Evolutionary conservation across 2,888 invertebrate species (phyloP).

Genomic region (Hetaerina titia): DNA sequence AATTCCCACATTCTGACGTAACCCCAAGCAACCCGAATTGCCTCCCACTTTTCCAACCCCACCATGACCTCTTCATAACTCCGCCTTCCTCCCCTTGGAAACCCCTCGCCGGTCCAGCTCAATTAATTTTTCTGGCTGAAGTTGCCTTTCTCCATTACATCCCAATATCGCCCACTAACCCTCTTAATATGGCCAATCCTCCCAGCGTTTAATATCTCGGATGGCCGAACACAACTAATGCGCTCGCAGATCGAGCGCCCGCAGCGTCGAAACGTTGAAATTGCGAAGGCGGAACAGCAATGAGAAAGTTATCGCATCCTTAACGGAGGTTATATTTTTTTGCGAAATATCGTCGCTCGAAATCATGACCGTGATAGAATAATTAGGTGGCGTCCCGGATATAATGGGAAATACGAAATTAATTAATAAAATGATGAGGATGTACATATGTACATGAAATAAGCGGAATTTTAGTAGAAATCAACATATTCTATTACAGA

Average conservation of each 20-base stretch:
- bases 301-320: neutral
- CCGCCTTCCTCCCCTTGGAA: neutral
- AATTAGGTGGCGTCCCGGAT: too few species aligned
- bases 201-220: constrained; percentile 54
- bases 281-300: neutral
- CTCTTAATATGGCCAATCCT: constrained; percentile 32
- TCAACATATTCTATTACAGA: too few species aligned
- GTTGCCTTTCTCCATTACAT: constrained; percentile 31
- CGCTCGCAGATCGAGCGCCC: constrained; percentile 25
- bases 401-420: neutral
- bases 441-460: too few species aligned
- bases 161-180: constrained; percentile 20
- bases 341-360: neutral
- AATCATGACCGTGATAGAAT: neutral
- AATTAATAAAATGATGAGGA: too few species aligned
- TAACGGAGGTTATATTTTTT: neutral
- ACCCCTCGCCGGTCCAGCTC: neutral
- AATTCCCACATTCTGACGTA: neutral
- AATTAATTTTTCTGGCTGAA: constrained; percentile 40
- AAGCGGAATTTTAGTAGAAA: too few species aligned
- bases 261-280: neutral
- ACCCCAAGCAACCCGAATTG: neutral
- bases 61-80: neutral
- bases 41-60: neutral
- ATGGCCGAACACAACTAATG: constrained; percentile 43